phyloP scores from a whole-genome alignment of 2,888 invertebrate genomes.

The Harpagoxenus sublaevis region DNA sequence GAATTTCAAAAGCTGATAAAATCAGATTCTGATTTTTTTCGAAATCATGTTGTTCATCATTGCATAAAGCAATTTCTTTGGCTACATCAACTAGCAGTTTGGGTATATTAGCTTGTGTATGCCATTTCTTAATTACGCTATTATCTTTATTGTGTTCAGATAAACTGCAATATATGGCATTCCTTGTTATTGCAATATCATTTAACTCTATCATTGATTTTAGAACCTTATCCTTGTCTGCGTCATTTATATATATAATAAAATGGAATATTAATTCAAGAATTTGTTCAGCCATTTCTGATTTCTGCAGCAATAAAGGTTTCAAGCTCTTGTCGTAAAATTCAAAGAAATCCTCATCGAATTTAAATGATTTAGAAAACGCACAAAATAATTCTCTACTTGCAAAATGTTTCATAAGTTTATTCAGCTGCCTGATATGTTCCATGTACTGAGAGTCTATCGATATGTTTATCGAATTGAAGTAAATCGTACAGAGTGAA shows the following conservation, averaged over 20 bases:
- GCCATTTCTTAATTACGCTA: conserved; percentile 86
- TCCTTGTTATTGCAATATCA: conserved; percentile 72
- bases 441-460: conserved; percentile 85
- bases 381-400: conserved; percentile 87
- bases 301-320: conserved; percentile 87
- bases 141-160: conserved; percentile 86
- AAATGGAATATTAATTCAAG: conserved; percentile 90
- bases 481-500: conserved; percentile 87
- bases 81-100: conserved; percentile 85
- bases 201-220: conserved; percentile 87
- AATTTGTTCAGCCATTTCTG: conserved; percentile 87
- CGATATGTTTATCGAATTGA: conserved; percentile 85
- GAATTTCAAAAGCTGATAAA: conserved; percentile 78
- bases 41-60: conserved; percentile 55
- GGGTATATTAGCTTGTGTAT: conserved; percentile 85
- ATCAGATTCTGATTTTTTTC: conserved; percentile 77
- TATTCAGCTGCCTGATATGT: conserved; percentile 87
- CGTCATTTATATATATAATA: conserved; percentile 87
- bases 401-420: conserved; percentile 88
- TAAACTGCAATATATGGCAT: conserved; percentile 81
- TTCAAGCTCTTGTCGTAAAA: conserved; percentile 86
- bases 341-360: conserved; percentile 77
- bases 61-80: conserved; percentile 70
- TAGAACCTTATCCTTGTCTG: conserved; percentile 88
- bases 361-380: conserved; percentile 83